Evolutionary conservation across 2,113 vertebrate genomes (phyloP), one percentile per base, ranked within the genome.

Genomic region (Collichthys lucidus): DNA sequence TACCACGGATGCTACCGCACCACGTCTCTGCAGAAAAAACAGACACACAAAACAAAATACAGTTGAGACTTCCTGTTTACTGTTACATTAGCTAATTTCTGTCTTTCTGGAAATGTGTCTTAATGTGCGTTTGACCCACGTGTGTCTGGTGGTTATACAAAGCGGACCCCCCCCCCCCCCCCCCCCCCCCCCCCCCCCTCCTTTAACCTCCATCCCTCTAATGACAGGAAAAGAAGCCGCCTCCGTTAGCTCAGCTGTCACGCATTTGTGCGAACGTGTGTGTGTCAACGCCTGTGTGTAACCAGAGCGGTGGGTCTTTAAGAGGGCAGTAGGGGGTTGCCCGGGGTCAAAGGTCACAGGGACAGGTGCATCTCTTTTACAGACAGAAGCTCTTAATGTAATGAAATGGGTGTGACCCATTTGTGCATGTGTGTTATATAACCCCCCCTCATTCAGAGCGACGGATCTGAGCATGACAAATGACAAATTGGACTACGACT

Each of bases 331-430:
- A 49, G 73, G 79, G 69, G 74, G 82, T 31, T 8, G 4, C 20
- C 26, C 6, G 2, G 77, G 80, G 89, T 91, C 87, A 92, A 80
- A 91, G 86, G 90, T 90, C 80, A 88, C 53, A 62, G 76, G 44
- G 64, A 79, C 83, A 89, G 81, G 84, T 68, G 72, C 72, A 56
- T 49, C 53, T 71, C 47, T 44, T 66, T 40, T 77, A 15, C 64
- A 72, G 42, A 15, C 64, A 72, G 42, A 66, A 74, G 75, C 85
- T 76, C 60, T 86, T 85, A 85, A 57, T 70, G 68, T 91, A 89
- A 87, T 83, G 64, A 91, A 44, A 40, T 79, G 69, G 62, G 42
- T 22, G 73, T 61, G 44, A 60, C 44, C 65, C 40, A 50, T 71
- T 78, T 81, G 74, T 80, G 59, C 40, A 12, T 35, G 67, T 77